These are phyloP conservation scores for Lochmaea capreae DNA, from an alignment of 2,888 invertebrate species.

Conservation along the genomic window DNA sequence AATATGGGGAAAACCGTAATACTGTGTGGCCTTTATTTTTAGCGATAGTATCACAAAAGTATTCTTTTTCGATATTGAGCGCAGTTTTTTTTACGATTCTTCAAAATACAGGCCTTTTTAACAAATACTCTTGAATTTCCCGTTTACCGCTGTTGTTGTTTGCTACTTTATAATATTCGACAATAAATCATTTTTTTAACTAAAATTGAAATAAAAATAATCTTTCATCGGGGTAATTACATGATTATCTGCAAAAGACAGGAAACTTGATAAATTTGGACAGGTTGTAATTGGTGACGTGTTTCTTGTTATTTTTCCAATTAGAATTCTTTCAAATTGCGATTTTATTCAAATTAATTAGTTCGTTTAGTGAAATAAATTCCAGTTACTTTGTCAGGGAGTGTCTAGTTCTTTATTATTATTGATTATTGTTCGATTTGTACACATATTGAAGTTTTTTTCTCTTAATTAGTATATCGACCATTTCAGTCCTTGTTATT, in stretches of 20 bases:
- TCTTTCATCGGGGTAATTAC: slow-evolving; percentile 6
- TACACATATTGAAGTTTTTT: background rate
- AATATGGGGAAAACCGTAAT: too few species aligned
- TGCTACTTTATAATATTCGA: too few species aligned
- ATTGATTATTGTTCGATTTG: background rate
- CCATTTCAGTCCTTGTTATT: too few species aligned
- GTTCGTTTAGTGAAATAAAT: background rate
- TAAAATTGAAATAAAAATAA: background rate
- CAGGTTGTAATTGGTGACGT: background rate
- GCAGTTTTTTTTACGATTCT: too few species aligned
- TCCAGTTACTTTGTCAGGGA: background rate
- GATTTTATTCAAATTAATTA: slow-evolving; percentile 7
- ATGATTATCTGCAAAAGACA: background rate
- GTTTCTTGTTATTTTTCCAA: background rate
- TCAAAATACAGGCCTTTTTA: too few species aligned
- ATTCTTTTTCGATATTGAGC: too few species aligned
- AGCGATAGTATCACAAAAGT: too few species aligned
- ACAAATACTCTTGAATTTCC: too few species aligned
- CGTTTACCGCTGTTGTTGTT: too few species aligned
- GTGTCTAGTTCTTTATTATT: background rate
- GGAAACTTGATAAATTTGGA: background rate
- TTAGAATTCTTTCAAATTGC: background rate
- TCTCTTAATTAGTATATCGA: too few species aligned
- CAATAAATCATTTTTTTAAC: too few species aligned
- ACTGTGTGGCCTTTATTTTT: too few species aligned